Conservation (phyloP, 1,140 invertebrate species). For the Lepidurus arcticus region DNA sequence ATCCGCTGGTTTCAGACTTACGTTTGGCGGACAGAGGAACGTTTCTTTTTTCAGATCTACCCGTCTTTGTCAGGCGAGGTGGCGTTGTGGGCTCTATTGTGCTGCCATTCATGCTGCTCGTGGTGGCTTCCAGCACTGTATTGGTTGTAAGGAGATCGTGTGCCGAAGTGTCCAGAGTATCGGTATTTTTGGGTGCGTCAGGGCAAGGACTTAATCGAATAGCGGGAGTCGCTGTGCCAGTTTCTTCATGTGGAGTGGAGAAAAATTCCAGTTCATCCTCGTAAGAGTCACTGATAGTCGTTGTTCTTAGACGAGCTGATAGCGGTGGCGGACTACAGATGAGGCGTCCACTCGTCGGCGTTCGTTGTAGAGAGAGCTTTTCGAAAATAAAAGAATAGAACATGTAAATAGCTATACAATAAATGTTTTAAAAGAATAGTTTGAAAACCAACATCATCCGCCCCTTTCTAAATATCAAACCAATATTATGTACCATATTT, state of each 20-base stretch:
- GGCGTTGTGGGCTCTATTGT: neutral
- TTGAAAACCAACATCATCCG: neutral
- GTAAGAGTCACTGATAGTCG: neutral
- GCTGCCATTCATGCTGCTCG: neutral
- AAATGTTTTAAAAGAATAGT: neutral
- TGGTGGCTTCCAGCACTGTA: neutral
- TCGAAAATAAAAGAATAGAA: neutral
- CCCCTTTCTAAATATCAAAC: no score
- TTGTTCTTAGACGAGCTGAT: neutral
- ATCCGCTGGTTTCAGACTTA: neutral
- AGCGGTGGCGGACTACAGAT: neutral
- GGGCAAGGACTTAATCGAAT: constrained; percentile 4
- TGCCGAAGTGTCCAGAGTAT: neutral
- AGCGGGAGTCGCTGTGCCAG: neutral
- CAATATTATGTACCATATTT: no score
- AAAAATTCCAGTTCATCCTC: neutral
- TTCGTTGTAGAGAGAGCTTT: neutral
- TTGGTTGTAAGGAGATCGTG: neutral
- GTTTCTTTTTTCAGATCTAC: neutral
- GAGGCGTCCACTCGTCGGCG: neutral
- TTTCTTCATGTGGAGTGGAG: neutral
- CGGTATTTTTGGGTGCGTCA: neutral
- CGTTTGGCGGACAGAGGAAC: neutral
- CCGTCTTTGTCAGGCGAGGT: neutral
- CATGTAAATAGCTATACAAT: neutral